Evolutionary conservation across 1,140 invertebrate genomes (phyloP).

Genomic region (Druon quercuslanigerum): DNA sequence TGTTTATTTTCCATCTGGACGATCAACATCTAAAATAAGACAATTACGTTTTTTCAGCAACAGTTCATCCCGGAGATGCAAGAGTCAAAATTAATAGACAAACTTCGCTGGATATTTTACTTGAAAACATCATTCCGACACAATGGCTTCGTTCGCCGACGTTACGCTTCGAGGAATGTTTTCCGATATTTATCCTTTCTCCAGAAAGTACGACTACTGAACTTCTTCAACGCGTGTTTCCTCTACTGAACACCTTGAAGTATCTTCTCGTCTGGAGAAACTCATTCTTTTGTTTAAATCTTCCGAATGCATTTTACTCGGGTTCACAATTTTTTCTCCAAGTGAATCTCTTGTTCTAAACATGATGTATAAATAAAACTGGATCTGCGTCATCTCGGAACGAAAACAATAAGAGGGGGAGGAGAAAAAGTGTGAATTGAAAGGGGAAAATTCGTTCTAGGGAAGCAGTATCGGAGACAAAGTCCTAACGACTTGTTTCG

Average conservation of each 20-base stretch:
- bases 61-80: not conserved
- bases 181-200: slow-evolving; percentile 30
- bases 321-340: not conserved
- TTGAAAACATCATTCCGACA: slow-evolving; percentile 6
- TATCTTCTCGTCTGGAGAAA: slow-evolving; percentile 17
- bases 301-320: not conserved
- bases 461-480: slow-evolving; percentile 34
- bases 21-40: not conserved
- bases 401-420: not conserved
- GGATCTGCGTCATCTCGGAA: not conserved
- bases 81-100: slow-evolving; percentile 27
- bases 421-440: too few species aligned
- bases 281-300: slow-evolving; percentile 27
- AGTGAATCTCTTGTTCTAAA: not conserved
- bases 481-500: slow-evolving; percentile 47
- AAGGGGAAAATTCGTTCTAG: too few species aligned
- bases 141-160: slow-evolving; percentile 22
- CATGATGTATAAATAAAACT: not conserved
- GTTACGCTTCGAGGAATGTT: slow-evolving; percentile 26
- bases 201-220: slow-evolving; percentile 20
- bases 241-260: slow-evolving; percentile 17
- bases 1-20: not conserved
- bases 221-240: slow-evolving; percentile 24
- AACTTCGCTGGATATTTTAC: slow-evolving; percentile 8
- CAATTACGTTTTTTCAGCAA: not conserved